Evolutionary conservation across 2,888 invertebrate species (phyloP), one percentile per base, ranked within the genome.

Genomic region (Caenorhabditis doughertyi): DNA sequence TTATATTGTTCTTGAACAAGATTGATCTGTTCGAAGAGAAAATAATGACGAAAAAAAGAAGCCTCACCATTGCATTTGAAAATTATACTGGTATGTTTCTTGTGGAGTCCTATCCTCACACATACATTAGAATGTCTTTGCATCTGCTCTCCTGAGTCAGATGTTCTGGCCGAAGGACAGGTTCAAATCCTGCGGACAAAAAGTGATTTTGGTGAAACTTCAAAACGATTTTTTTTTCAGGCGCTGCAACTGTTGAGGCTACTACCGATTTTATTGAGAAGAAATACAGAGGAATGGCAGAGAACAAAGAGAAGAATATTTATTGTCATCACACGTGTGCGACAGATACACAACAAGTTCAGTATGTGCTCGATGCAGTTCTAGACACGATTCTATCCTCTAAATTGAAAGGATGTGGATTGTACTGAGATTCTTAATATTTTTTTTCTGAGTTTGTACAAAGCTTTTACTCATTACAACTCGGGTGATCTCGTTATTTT

Each of bases 1-100:
- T 99, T 93, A 99, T 99, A 92, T 95, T 99, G 91, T 99, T 99
- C 94, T 95, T 99, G 92, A 90, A 90, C 84, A 90, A 90, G 72
- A 84, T 84, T 35, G 90, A 90, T 68, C 62, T 90, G 32, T 90
- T 90, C 77, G 77, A 83, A 21, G 85, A 89, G 80, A 90, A 90
- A 79, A 89, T 90, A 58, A 35, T 64, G 3, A 32, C 4, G n/a
- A 86, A 84, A 2, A 81, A 83, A 44, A 64, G 87, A 21, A 85
- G 89, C 8, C 67, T 90, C 7, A 70, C 79, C 32, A 71, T 87
- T 16, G 88, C 90, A 8, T 90, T 90, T 72, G 86, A 88, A 7
- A 84, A 77, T 21, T 90, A 87, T 67, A 84, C 74, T 21, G 89
- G 88, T 88, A 23, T 27, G 77, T 58, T 16, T 23, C 11, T 23